These are phyloP conservation scores for Harpegnathos saltator DNA, from an alignment of 1,140 invertebrate species.

Conservation along the genomic window DNA sequence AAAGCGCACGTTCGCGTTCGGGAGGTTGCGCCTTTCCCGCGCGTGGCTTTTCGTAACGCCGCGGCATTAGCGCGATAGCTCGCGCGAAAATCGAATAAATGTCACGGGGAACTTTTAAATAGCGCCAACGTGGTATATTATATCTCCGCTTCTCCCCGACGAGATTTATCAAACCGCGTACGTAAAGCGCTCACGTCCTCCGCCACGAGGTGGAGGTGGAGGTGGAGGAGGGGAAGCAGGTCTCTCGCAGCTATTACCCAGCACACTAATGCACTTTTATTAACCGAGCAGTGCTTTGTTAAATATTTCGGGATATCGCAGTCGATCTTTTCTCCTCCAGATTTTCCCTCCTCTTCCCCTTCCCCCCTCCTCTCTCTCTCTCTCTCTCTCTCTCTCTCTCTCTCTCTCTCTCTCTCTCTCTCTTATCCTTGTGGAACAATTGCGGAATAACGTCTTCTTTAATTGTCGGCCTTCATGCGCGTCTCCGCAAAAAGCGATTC, in stretches of 20 bases:
- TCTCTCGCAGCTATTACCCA: no score
- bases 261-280: not conserved
- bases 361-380: no score
- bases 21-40: not conserved
- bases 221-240: no score
- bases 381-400: no score
- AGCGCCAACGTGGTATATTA: not conserved
- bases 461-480: constrained; percentile 5
- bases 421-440: not conserved
- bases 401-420: no score
- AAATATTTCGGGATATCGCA: not conserved
- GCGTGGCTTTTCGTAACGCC: not conserved
- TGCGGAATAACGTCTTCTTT: not conserved
- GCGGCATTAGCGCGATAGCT: not conserved
- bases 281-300: not conserved
- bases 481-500: constrained; percentile 5
- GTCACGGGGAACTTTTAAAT: not conserved
- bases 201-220: no score
- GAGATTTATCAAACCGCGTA: not conserved
- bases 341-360: no score
- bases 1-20: not conserved
- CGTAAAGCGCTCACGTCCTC: no score
- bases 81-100: not conserved
- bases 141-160: not conserved
- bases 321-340: not conserved